Evolutionary conservation across 2,888 invertebrate genomes (phyloP), one percentile per base, ranked within the genome.

Genomic region (Pseudolycoriella hygida): DNA sequence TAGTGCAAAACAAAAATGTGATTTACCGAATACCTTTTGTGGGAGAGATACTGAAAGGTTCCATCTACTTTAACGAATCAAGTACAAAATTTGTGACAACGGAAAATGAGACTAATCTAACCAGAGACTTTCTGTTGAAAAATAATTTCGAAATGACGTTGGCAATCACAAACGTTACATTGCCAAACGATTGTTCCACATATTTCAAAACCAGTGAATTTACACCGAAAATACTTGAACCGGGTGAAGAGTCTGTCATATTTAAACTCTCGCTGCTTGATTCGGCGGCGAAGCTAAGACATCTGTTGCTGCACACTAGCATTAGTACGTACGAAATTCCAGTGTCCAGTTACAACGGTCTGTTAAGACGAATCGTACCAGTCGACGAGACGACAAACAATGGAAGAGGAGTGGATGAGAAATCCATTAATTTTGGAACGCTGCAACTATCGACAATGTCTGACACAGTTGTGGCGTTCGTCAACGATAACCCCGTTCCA

Each of bases 71-170:
- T 49, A 68, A 70, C 53, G 55, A 60, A 31, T 64, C 67, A 40
- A 56, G 61, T 17, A 62, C 66, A 8, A 63, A 66, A 50, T 67
- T 48, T 43, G 17, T 40, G n/a, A 44, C 30, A 20, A n/a, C 25
- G 12, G 1, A 15, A 17, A 18, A 44, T 19, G 34, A 32, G n/a
- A 34, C 43, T 8, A 32, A n/a, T 20, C 25, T 31, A n/a, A 17
- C 12, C 8, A 43, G 39, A 48, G 67, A 70, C 53, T 67, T 82
- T 51, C 67, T 69, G 44, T 69, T 85, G 48, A 73, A 74, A 45
- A 89, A 88, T 64, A 74, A 74, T 53, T 86, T 83, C 60, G 72
- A 76, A 55, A 70, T 76, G 53, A 76, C 85, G 8, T 60, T 89
- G 47, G 77, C 77, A 48, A 68, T 89, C 50, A 76, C 77, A 49